These are phyloP conservation scores for Nephrocerus scutellatus DNA, from an alignment of 2,888 invertebrate species.

Conservation along the genomic window DNA sequence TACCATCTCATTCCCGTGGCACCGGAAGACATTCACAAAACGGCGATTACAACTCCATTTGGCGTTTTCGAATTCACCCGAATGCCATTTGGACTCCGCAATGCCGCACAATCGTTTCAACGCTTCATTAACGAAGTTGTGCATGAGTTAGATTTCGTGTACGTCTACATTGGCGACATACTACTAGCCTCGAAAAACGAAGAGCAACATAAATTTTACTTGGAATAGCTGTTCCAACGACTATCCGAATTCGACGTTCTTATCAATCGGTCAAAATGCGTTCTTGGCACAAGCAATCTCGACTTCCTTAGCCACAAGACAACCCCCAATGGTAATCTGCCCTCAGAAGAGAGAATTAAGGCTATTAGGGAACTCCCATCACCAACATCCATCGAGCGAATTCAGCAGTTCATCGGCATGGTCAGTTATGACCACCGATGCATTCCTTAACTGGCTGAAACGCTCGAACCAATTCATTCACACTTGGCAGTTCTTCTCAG, in stretches of 20 bases:
- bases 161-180: neutral
- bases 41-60: slow-evolving; percentile 7
- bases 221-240: slow-evolving; percentile 2
- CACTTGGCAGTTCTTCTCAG: no score
- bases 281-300: slow-evolving; percentile 1
- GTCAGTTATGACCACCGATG: slow-evolving; percentile 10
- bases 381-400: slow-evolving; percentile 6
- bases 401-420: slow-evolving; percentile 12
- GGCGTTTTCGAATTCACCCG: slow-evolving; percentile 3
- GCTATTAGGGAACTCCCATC: no score
- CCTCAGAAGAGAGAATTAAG: slow-evolving; percentile 4
- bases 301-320: slow-evolving; percentile 7
- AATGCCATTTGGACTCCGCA: slow-evolving; percentile 2
- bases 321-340: no score
- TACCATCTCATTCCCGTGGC: slow-evolving; percentile 9
- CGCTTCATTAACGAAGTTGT: slow-evolving; percentile 9
- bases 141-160: neutral
- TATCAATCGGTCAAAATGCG: slow-evolving; percentile 1
- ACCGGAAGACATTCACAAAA: no score
- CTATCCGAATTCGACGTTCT: slow-evolving; percentile 2
- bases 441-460: no score
- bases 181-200: neutral
- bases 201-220: no score
- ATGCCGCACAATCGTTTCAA: slow-evolving; percentile 10
- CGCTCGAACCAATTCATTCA: no score